A percentile compares a stretch with the other conserved stretches of the same genome.
phyloP scores from a whole-genome alignment of 2,888 invertebrate genomes.

The Pammene aurita region DNA sequence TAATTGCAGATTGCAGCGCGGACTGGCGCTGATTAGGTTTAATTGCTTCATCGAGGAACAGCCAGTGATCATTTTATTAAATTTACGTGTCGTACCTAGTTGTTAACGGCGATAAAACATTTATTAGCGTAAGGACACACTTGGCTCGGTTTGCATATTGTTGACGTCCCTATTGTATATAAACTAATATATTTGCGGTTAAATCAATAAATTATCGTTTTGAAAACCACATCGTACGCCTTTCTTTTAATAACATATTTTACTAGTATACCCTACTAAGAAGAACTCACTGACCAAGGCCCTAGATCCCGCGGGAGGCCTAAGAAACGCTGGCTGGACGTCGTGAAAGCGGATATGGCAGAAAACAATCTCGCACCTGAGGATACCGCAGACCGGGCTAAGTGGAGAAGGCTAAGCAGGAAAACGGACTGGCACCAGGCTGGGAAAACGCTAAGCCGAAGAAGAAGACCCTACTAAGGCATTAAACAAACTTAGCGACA shows the following conservation, averaged over 20 bases:
- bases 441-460: no score
- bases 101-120: conserved; percentile 49
- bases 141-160: conserved; percentile 78
- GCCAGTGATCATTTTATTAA: conserved; percentile 50
- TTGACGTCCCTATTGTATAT: conserved; percentile 80
- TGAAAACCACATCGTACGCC: conserved; percentile 57
- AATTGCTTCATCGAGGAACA: conserved; percentile 49
- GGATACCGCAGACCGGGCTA: no score
- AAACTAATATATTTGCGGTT: conserved; percentile 82
- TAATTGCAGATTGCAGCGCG: conserved; percentile 47
- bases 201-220: conserved; percentile 83
- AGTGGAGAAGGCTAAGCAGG: no score
- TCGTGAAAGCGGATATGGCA: no score
- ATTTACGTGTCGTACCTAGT: conserved; percentile 46
- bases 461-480: no score
- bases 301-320: no score
- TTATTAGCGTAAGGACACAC: conserved; percentile 58
- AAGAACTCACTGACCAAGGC: no score
- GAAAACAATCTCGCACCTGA: no score
- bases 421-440: no score
- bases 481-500: no score
- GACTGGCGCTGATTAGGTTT: conserved; percentile 50
- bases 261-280: neutral
- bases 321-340: no score
- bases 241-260: conserved; percentile 41